A percentile compares a stretch with the other conserved stretches of the same genome.
Evolutionary conservation across 2,113 vertebrate species (phyloP).

Genomic region (Buteo buteo): DNA sequence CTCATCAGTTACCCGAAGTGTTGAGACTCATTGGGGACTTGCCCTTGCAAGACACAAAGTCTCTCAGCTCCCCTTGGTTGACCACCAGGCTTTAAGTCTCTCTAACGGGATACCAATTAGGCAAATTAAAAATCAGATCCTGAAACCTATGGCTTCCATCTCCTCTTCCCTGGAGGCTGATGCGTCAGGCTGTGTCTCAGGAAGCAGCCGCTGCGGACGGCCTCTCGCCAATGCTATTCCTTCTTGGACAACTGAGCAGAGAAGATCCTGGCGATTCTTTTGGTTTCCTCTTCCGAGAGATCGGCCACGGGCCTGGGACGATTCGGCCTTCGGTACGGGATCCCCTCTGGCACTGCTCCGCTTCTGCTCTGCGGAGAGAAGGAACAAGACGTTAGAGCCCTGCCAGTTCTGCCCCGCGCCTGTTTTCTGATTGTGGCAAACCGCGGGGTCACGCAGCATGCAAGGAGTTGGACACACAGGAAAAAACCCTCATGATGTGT

Average conservation of each 20-base stretch:
- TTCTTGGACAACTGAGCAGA: conserved; percentile 74
- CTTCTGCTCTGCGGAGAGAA: conserved; percentile 38
- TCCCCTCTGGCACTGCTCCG: background rate
- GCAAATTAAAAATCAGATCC: background rate
- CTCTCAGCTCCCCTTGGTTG: background rate
- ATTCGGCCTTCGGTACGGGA: conserved; percentile 16
- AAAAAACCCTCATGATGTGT: rapidly evolving
- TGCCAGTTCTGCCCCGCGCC: rapidly evolving
- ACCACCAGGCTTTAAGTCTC: background rate
- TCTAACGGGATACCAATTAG: background rate
- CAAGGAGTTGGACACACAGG: rapidly evolving
- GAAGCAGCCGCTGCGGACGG: rapidly evolving
- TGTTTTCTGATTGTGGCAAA: rapidly evolving
- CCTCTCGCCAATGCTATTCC: background rate
- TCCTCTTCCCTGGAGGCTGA: background rate
- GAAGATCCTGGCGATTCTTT: conserved; percentile 89
- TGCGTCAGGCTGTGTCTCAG: rapidly evolving
- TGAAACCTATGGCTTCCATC: background rate
- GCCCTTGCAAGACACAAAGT: background rate
- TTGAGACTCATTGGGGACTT: rapidly evolving
- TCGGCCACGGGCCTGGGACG: conserved; percentile 44
- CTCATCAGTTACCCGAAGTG: rapidly evolving
- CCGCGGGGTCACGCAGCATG: rapidly evolving
- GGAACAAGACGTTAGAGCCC: background rate
- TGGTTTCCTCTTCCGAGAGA: conserved; percentile 76